A percentile compares a stretch with the other conserved stretches of the same genome.
Conservation (phyloP, 2,113 vertebrate genomes). For the Scophthalmus maximus region DNA sequence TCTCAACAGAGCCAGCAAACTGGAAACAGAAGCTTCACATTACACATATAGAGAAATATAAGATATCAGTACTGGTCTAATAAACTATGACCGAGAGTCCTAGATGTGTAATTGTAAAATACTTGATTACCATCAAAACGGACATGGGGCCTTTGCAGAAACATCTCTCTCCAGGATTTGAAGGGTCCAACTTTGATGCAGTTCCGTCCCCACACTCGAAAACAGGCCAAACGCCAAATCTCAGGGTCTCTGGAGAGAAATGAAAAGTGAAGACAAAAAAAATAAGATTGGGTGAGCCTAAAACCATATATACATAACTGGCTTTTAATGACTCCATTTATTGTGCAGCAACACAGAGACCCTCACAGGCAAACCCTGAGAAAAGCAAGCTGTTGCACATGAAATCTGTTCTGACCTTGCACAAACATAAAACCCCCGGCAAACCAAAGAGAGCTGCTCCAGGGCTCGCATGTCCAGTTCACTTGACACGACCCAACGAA, state of each 20-base stretch:
- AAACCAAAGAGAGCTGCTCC: slow-evolving; percentile 95
- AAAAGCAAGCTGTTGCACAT: neutral
- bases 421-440: slow-evolving; percentile 97
- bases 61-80: neutral
- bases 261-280: neutral
- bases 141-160: slow-evolving; percentile 93
- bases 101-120: neutral
- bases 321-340: neutral
- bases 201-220: slow-evolving; percentile 94
- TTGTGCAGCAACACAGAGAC: neutral
- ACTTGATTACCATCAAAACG: slow-evolving; percentile 91
- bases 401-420: slow-evolving; percentile 83
- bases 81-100: neutral
- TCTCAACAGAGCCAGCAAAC: neutral
- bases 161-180: slow-evolving; percentile 97
- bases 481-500: slow-evolving; percentile 98
- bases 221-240: slow-evolving; percentile 95
- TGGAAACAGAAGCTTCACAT: neutral
- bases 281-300: neutral
- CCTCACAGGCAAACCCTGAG: neutral
- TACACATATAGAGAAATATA: neutral
- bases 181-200: slow-evolving; percentile 91
- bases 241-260: slow-evolving; percentile 90
- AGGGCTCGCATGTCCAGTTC: slow-evolving; percentile 95
- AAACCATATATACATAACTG: neutral